These are phyloP conservation scores for Xenopus petersii DNA, from an alignment of 2,797 vertebrate species.

Conservation along the genomic window DNA sequence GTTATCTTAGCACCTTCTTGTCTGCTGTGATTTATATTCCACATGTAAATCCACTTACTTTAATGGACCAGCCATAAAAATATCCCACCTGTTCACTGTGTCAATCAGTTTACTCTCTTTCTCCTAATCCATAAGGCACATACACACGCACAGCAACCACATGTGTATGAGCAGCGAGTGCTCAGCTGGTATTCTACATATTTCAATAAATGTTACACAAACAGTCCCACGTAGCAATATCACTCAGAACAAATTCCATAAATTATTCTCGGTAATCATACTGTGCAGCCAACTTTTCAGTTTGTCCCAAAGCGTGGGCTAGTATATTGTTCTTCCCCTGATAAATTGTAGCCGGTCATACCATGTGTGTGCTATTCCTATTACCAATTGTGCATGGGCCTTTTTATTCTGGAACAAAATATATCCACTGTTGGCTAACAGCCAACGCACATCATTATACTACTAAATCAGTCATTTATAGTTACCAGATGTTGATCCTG, in stretches of 20 bases:
- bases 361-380: no score
- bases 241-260: not conserved
- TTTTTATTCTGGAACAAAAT: no score
- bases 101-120: conserved; percentile 14
- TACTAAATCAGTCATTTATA: no score
- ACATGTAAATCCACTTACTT: conserved; percentile 46
- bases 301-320: no score
- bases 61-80: conserved; percentile 19
- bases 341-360: no score
- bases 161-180: not conserved
- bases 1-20: conserved; percentile 41
- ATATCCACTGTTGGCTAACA: no score
- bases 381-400: no score
- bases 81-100: conserved; percentile 32
- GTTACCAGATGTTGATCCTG: no score
- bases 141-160: not conserved
- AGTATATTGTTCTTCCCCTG: no score
- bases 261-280: not conserved
- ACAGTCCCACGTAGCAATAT: not conserved
- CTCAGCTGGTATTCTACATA: not conserved
- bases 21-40: conserved; percentile 31
- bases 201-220: not conserved
- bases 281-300: not conserved
- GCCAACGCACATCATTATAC: no score
- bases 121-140: not conserved